A percentile compares a stretch with the other conserved stretches of the same genome.
Evolutionary conservation across 2,113 vertebrate genomes (phyloP).

Genomic region (Petrocephalus zakoni): DNA sequence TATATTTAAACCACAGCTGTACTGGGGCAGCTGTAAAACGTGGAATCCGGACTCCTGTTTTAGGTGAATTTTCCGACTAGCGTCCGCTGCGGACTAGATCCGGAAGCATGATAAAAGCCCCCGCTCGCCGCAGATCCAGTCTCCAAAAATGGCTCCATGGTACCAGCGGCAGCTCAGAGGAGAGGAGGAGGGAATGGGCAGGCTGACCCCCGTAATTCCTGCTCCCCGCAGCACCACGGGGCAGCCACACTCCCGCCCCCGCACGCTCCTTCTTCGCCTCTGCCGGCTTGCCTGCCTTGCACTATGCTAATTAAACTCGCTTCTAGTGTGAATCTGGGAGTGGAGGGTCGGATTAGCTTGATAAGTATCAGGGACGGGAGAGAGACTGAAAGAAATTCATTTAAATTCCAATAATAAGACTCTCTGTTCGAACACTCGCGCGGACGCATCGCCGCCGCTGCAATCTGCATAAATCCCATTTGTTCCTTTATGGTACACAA

Average conservation of each 20-base stretch:
- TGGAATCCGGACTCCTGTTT: background rate
- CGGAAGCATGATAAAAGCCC: background rate
- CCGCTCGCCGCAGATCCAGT: background rate
- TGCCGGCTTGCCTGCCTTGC: slow-evolving; percentile 20
- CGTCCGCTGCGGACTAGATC: background rate
- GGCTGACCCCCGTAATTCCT: background rate
- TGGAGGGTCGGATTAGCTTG: slow-evolving; percentile 38
- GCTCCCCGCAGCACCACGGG: background rate
- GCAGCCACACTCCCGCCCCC: background rate
- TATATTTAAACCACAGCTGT: background rate
- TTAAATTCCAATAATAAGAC: slow-evolving; percentile 41
- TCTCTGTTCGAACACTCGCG: slow-evolving; percentile 28
- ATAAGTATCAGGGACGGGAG: slow-evolving; percentile 37
- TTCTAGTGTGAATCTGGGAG: slow-evolving; percentile 32
- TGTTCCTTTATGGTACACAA: slow-evolving; percentile 37
- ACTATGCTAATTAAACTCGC: slow-evolving; percentile 40
- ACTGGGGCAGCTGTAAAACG: background rate
- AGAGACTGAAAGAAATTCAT: slow-evolving; percentile 42
- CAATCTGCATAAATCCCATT: slow-evolving; percentile 41
- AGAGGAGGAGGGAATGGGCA: slow-evolving; percentile 14
- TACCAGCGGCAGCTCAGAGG: slow-evolving; percentile 23
- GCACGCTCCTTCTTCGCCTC: background rate
- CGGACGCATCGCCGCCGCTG: slow-evolving; percentile 13
- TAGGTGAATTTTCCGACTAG: background rate
- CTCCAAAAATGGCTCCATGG: background rate